Evolutionary conservation across 2,113 vertebrate species (phyloP), one percentile per base, ranked within the genome.

Genomic region (Gavialis gangeticus): DNA sequence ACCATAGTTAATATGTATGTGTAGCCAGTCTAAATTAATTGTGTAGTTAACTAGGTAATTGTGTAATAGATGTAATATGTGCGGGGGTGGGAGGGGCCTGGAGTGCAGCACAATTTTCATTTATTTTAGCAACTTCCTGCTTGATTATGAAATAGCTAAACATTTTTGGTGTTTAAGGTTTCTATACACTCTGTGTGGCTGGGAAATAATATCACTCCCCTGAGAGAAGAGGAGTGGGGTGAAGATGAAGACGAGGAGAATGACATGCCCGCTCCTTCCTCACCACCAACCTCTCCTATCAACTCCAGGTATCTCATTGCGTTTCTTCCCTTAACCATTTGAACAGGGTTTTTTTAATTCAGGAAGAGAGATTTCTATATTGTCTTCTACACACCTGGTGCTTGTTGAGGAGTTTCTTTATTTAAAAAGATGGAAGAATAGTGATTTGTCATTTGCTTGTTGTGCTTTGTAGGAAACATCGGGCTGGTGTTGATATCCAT

Each of bases 151-250:
- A 67, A 67, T 9, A 67, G n/a, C 64, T 67, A 30, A 73, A 73
- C 46, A 46, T 46, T 84, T 12, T n/a, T 77, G 30, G 56, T 59
- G 28, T 82, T 92, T 5, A 93, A 99, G 99, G 99, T 99, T 58
- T 99, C 99, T 30, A 99, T 99, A 96, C 99, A 99, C 86, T 99
- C 99, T 0, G 98, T 99, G 94, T 99, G 99, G 99, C 96, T 99
- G 75, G 99, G 99, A 80, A 99, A 99, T 97, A 99, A 98, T 94
- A 99, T 99, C 93, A 99, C 99, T 2, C 99, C 99, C 1, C 75
- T 99, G 92, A 98, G 99, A 88, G 99, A 99, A 96, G 99, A 99
- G 91, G 99, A 99, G 85, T 99, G 99, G 98, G 99, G 98, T 67
- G 99, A 99, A 79, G 99, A 99, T 97, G 99, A 99, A 92, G 99